phyloP scores from a whole-genome alignment of 2,888 invertebrate species.

The Pseudolycoriella hygida region DNA sequence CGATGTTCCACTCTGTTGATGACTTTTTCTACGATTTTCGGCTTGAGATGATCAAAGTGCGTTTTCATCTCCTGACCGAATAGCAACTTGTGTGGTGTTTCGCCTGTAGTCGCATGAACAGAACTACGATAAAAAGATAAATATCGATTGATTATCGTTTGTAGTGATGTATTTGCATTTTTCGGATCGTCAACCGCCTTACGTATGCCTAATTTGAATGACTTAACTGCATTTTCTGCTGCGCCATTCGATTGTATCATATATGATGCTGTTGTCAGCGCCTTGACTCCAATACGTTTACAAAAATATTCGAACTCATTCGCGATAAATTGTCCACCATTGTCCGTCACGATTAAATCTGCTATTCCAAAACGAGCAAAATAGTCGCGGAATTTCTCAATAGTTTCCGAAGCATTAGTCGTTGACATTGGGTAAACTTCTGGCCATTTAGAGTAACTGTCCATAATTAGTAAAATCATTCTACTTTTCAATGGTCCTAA shows the following conservation, averaged over 20 bases:
- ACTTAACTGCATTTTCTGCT: neutral
- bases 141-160: neutral
- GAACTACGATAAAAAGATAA: neutral
- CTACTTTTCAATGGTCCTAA: neutral
- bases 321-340: neutral
- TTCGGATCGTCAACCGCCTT: neutral
- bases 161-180: neutral
- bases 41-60: neutral
- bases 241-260: conserved; percentile 3
- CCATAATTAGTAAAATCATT: neutral
- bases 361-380: neutral
- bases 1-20: too few species aligned
- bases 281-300: neutral
- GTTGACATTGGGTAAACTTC: neutral
- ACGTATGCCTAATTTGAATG: neutral
- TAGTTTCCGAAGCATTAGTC: neutral
- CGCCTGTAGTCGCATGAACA: neutral
- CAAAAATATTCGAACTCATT: neutral
- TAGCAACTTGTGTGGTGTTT: neutral
- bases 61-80: neutral
- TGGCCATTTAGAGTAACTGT: neutral
- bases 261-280: conserved; percentile 1
- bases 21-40: too few species aligned
- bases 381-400: neutral
- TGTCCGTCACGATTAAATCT: neutral